Percentiles rank a stretch among this genome's conserved stretches.
phyloP scores from a whole-genome alignment of 2,113 vertebrate genomes.

The Gorsachius goisagi region DNA sequence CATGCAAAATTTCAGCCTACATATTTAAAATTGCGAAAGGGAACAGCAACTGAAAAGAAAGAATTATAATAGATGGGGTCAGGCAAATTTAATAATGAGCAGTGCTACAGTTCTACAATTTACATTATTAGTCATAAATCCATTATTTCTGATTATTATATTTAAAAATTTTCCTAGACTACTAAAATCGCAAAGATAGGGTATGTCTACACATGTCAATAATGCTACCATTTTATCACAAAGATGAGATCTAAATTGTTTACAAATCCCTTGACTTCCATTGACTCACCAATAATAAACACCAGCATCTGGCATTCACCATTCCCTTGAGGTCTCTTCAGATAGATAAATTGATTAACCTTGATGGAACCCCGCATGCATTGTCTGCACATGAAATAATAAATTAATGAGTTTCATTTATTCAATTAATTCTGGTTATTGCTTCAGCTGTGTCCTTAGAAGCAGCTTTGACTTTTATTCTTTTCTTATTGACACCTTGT shows the following conservation, averaged over 20 bases:
- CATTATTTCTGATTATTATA: background rate
- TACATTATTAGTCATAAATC: background rate
- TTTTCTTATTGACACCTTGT: background rate
- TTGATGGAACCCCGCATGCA: background rate
- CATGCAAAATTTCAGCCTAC: background rate
- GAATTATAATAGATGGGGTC: background rate
- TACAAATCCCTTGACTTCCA: slow-evolving; percentile 25
- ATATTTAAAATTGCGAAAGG: background rate
- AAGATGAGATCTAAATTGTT: slow-evolving; percentile 38
- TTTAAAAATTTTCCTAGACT: background rate
- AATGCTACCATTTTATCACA: background rate
- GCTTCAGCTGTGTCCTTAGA: slow-evolving; percentile 2
- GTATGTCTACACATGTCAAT: background rate
- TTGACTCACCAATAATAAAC: background rate
- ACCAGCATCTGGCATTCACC: background rate
- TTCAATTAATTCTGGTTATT: background rate
- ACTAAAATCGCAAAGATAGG: background rate
- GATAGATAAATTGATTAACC: slow-evolving; percentile 45
- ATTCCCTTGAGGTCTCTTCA: background rate
- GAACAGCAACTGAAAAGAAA: background rate
- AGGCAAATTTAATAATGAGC: background rate
- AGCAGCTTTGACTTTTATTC: background rate
- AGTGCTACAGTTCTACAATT: background rate
- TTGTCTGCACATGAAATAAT: background rate
- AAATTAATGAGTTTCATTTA: slow-evolving; percentile 34